Percentiles rank a stretch among this genome's conserved stretches.
These are phyloP conservation scores for Lipotes vexillifer DNA, from an alignment of 2,113 vertebrate species.

Conservation along the genomic window DNA sequence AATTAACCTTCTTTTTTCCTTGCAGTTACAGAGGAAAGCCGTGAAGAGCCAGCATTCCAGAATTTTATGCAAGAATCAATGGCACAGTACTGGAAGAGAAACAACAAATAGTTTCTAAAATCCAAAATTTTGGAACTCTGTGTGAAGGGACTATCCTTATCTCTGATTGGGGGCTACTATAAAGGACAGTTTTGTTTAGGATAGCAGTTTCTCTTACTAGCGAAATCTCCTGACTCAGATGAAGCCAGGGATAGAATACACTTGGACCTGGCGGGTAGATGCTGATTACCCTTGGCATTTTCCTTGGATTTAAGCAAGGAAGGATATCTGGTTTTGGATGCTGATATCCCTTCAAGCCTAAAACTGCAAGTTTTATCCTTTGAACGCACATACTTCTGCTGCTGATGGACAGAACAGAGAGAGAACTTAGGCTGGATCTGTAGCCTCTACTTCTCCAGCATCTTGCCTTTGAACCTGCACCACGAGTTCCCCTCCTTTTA, in stretches of 20 bases:
- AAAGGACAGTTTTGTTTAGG: neutral
- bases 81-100: slow-evolving; percentile 84
- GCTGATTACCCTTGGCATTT: neutral
- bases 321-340: neutral
- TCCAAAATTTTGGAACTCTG: neutral
- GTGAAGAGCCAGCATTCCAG: slow-evolving; percentile 87
- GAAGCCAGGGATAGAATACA: neutral
- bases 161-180: neutral
- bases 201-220: neutral
- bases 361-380: neutral
- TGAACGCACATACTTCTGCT: slow-evolving; percentile 25
- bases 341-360: neutral
- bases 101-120: slow-evolving; percentile 65
- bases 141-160: neutral
- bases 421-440: neutral
- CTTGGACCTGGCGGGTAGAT: neutral
- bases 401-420: neutral
- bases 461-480: neutral
- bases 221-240: neutral
- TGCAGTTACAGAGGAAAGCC: slow-evolving; percentile 90
- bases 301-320: neutral
- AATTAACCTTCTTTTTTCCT: neutral
- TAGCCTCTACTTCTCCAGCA: neutral
- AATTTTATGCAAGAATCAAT: slow-evolving; percentile 89
- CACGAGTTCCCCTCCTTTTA: neutral